Evolutionary conservation across 2,113 vertebrate species (phyloP).

Genomic region (Chauna torquata): DNA sequence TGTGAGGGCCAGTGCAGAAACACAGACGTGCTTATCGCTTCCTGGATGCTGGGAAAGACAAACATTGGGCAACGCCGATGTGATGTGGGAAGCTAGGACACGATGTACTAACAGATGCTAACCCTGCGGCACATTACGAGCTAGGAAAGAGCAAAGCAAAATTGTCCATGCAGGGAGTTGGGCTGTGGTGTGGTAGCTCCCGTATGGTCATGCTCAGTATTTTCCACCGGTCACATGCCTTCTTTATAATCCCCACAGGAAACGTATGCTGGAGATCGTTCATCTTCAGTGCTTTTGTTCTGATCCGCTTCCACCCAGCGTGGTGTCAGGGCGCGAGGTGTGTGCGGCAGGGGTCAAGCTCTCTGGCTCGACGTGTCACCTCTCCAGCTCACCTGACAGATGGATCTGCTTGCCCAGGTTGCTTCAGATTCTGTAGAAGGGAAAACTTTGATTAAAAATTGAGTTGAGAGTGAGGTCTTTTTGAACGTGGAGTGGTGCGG

Average conservation of each 20-base stretch:
- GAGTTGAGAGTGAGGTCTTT: neutral
- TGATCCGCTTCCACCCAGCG: neutral
- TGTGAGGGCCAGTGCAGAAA: neutral
- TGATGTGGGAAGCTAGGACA: neutral
- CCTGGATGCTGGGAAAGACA: neutral
- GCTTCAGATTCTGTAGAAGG: neutral
- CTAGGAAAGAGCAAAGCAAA: neutral
- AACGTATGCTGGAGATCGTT: neutral
- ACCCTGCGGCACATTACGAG: neutral
- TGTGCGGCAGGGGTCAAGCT: neutral
- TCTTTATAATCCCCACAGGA: neutral
- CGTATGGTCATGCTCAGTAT: neutral
- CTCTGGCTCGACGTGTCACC: neutral
- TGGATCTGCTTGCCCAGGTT: accelerated
- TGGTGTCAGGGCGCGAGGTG: accelerated
- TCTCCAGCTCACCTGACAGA: neutral
- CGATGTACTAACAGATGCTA: neutral
- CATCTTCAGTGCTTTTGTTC: neutral
- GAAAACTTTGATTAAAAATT: neutral
- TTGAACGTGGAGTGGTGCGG: neutral
- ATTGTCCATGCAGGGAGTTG: neutral
- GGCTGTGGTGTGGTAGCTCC: neutral
- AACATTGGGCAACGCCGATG: neutral
- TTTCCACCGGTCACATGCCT: neutral
- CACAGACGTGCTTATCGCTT: neutral